Evolutionary conservation across 2,888 invertebrate genomes (phyloP), one percentile per base, ranked within the genome.

Genomic region (Eledona agricola): DNA sequence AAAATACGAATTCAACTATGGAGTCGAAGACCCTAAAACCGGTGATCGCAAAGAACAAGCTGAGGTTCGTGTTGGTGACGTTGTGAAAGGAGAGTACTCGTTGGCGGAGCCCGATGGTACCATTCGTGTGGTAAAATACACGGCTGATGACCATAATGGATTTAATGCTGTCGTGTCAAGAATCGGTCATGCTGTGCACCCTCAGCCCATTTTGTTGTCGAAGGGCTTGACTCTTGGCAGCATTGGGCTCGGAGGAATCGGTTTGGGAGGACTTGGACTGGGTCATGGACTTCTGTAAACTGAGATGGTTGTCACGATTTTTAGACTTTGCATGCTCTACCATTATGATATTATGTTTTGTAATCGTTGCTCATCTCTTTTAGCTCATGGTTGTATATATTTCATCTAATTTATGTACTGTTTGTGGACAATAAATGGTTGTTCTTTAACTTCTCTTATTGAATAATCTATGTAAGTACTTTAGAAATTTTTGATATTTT

Each of bases 61-160:
- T 16, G 82, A 83, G 66, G 66, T 73, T 10, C 75, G 82, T 34
- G 81, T 82, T 45, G 82, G 82, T 0, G 80, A 81, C 59, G 70
- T 74, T 53, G 82, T 82, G 5, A 77, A 76, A 26, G 83, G 83
- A 3, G 79, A 79, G 57, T 83, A 83, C 72, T 80, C 81, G 60
- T 76, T 82, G 50, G 76, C 81, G 19, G 81, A 82, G 66, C 77
- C 81, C 23, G 82, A 82, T 62, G 81, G 82, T 57, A 80, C 82
- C 25, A 67, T 80, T 52, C 76, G 83, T 63, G 80, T 76, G 63
- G 83, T 83, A 40, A 76, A 79, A 59, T 83, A 83, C 69, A 74
- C 81, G 54, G 82, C 83, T 55, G 82, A 83, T 69, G 80, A 81
- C 53, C 77, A 79, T 56, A 79, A 77, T 55, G 82, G 83, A 77